Evolutionary conservation across 2,113 vertebrate species (phyloP), one percentile per base, ranked within the genome.

Genomic region (Dicrurus megarhynchus): DNA sequence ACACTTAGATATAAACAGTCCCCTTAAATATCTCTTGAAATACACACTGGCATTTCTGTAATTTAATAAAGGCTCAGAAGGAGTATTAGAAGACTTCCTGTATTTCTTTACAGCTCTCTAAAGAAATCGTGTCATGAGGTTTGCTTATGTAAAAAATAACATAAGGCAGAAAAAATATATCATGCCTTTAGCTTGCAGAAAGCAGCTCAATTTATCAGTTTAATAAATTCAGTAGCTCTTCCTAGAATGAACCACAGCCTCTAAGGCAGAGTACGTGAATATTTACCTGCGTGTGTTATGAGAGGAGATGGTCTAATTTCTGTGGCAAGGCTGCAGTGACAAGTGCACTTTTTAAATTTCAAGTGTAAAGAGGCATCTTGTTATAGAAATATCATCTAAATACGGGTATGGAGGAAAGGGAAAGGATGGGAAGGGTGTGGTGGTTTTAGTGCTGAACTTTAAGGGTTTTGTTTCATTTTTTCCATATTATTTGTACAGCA

Each of bases 291-390:
- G 8, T 39, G 16, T 46, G 13, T 20, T 35, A 9, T 24, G 28
- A 41, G 23, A 21, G 23, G 56, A 17, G 28, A 11, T 32, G 6
- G 2, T 52, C 46, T 33, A n/a, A 37, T 33, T 71, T 41, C 77
- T 23, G 13, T 9, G 15, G n/a, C 42, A 57, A 71, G 39, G 27
- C 35, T 52, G 27, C 16, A 37, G 37, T 33, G 33, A 57, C 24
- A 10, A 47, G 4, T 2, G 44, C 21, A 23, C 28, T 53, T 81
- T 8, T 28, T 13, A 35, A 32, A 42, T n/a, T 47, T 61, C 7
- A 50, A 50, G 13, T n/a, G n/a, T n/a, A n/a, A n/a, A n/a, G n/a
- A n/a, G n/a, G 1, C 5, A 13, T 18, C 4, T 77, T 55, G 1
- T 63, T 33, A 44, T 4, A 18, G 14, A 67, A 89, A 53, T 9